phyloP scores from a whole-genome alignment of 2,113 vertebrate species.

The Hyaena hyaena region DNA sequence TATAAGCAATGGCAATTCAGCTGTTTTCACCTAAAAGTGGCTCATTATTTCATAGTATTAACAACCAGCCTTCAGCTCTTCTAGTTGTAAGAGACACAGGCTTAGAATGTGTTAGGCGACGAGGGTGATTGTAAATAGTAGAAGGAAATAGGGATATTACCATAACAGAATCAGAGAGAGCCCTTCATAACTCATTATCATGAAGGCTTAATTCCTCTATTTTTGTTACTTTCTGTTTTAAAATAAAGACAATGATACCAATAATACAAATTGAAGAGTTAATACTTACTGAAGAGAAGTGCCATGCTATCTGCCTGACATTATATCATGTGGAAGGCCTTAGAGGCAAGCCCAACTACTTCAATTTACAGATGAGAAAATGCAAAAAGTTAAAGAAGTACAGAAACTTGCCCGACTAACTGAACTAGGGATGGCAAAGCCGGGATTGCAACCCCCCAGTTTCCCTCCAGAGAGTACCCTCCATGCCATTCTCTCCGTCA shows the following conservation, averaged over 20 bases:
- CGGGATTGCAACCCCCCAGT: background rate
- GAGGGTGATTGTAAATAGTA: background rate
- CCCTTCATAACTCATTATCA: background rate
- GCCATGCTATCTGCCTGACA: background rate
- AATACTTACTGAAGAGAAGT: background rate
- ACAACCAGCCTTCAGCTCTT: background rate
- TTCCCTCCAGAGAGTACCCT: background rate
- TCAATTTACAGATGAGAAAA: background rate
- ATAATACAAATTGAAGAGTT: background rate
- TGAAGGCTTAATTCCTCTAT: background rate
- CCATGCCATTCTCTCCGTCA: background rate
- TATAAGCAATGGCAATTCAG: constrained; percentile 30
- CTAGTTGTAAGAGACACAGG: background rate
- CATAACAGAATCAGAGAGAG: background rate
- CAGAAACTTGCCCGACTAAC: background rate
- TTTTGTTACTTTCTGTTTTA: background rate
- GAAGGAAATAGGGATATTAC: background rate
- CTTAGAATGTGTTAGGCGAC: background rate
- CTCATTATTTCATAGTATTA: constrained; percentile 34
- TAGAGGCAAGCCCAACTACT: background rate
- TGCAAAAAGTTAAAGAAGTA: background rate
- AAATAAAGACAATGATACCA: background rate
- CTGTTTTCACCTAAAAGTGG: background rate
- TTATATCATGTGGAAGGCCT: background rate
- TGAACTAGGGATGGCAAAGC: background rate